Evolutionary conservation across 2,888 invertebrate genomes (phyloP), one percentile per base, ranked within the genome.

Genomic region (Nephrotoma guestfalica): DNA sequence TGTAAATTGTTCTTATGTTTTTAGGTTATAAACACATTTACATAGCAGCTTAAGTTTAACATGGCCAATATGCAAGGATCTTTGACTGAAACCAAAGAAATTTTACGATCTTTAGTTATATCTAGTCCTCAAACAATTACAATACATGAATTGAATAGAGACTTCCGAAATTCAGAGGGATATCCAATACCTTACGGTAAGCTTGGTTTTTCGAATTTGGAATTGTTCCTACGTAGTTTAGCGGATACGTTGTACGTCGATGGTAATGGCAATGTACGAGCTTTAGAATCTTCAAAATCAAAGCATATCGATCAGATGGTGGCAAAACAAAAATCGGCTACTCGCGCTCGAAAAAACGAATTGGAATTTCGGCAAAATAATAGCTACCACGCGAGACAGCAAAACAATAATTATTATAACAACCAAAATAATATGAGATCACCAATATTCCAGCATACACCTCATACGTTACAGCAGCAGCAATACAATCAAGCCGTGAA

Each of bases 221-320:
- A 88, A 41, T 40, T 41, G 0, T 88, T 88, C 41, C 84, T 87
- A n/a, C 86, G 86, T 41, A 87, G 87, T 9, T 18, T 88, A 11
- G 83, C 86, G 0, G 88, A 88, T n/a, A 87, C 87, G 0, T n/a
- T 88, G n/a, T 40, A 86, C 18, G 84, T 84, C n/a, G 84, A 84
- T 15, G n/a, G 42, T 41, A 84, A 84, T 41, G 84, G 84, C 7
- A 41, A 41, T 41, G 84, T 84, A 84, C 84, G 84, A 6, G 84
- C 84, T 6, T 3, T 84, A 84, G 84, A 41, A 41, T 84, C 84
- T 0, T 84, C 84, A 41, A 89, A 90, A 87, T 88, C 88, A 4
- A 83, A 88, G 18, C 88, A 89, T 83, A 87, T 87, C 40, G 57
- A 87, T 13, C 87, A 88, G 41, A 87, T 88, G 86, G 86, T 88